Evolutionary conservation across 2,797 vertebrate genomes (phyloP).

Genomic region (Choloepus didactylus): DNA sequence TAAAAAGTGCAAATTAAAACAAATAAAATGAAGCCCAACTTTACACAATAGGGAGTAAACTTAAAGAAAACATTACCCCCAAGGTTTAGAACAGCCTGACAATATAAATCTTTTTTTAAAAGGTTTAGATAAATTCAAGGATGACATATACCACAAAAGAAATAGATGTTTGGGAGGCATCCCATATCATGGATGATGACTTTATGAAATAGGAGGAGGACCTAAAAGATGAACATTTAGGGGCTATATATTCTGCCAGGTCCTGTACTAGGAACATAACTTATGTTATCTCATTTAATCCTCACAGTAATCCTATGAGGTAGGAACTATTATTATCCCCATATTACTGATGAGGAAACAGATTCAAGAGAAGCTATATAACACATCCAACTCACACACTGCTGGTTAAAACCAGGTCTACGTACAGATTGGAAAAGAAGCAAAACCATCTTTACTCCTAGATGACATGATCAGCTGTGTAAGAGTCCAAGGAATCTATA

Average conservation of each 20-base stretch:
- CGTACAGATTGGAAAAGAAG: conserved; percentile 13
- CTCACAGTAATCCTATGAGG: background rate
- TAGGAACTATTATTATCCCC: background rate
- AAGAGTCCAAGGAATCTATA: conserved; percentile 33
- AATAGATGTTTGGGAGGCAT: conserved; percentile 29
- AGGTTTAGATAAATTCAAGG: background rate
- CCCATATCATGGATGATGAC: background rate
- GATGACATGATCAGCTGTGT: background rate
- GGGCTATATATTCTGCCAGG: background rate
- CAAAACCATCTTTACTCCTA: conserved; percentile 41
- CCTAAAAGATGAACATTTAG: conserved; percentile 24
- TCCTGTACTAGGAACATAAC: background rate
- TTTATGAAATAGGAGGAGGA: background rate
- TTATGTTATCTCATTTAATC: background rate
- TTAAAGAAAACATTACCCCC: background rate
- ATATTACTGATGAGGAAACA: conserved; percentile 23
- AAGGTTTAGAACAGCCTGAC: background rate
- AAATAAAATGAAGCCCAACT: conserved; percentile 57
- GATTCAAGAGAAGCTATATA: conserved; percentile 28
- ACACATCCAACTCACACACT: background rate
- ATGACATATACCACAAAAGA: background rate
- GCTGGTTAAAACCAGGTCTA: background rate
- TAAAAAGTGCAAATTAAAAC: conserved; percentile 28
- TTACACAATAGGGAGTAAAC: conserved; percentile 40
- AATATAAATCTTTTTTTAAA: background rate